Evolutionary conservation across 2,888 invertebrate species (phyloP).

Genomic region (Pandemis corylana): DNA sequence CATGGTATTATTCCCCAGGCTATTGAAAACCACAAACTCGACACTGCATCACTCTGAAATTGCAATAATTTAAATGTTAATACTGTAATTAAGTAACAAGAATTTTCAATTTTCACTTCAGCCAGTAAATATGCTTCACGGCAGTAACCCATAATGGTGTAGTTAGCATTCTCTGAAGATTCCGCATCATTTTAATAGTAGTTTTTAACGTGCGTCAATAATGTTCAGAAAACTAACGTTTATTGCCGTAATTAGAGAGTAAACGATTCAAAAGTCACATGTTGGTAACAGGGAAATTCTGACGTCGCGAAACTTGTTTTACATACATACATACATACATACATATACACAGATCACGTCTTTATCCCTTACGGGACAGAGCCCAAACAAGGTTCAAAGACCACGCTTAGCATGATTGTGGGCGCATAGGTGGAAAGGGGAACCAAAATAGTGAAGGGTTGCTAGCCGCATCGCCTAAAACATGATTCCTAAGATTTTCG

Average conservation of each 20-base stretch:
- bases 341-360: no score
- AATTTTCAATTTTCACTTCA: conserved; percentile 27
- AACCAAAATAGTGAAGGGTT: no score
- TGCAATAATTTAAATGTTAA: conserved; percentile 1
- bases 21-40: no score
- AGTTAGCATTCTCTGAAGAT: conserved; percentile 24
- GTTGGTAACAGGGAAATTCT: conserved; percentile 11
- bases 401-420: no score
- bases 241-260: conserved; percentile 19
- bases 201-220: conserved; percentile 26
- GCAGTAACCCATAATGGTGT: conserved; percentile 19
- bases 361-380: no score
- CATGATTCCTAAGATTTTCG: no score
- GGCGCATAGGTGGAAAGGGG: no score
- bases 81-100: conserved; percentile 7
- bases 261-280: conserved; percentile 30
- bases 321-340: no score
- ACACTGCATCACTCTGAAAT: neutral
- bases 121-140: conserved; percentile 5
- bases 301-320: neutral
- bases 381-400: no score
- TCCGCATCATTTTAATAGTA: conserved; percentile 18
- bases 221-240: conserved; percentile 17
- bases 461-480: no score
- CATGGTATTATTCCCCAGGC: no score